A percentile compares a stretch with the other conserved stretches of the same genome.
Conservation (phyloP, 1,140 invertebrate genomes). For the Zaprionus taronus region DNA sequence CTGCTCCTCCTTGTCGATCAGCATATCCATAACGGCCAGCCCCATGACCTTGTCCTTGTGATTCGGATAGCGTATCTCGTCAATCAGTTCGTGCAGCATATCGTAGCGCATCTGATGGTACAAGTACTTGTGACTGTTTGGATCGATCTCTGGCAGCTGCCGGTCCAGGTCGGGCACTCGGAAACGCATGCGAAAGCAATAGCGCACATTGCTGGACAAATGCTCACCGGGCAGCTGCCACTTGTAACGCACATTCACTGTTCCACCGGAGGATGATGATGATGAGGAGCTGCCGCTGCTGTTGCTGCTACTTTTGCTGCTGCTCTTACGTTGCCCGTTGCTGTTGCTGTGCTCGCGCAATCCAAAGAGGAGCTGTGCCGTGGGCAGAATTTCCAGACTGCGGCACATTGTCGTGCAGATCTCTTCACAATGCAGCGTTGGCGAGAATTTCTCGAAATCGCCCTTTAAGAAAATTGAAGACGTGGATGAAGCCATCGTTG, state of each 20-base stretch:
- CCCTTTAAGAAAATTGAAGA: conserved; percentile 36
- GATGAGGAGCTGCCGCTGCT: conserved; percentile 12
- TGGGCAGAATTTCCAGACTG: conserved; percentile 89
- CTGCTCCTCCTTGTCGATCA: conserved; percentile 90
- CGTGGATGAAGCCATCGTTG: conserved; percentile 53
- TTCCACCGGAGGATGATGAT: not conserved
- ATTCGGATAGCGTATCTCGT: conserved; percentile 90
- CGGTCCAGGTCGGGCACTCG: conserved; percentile 87
- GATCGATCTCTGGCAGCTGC: conserved; percentile 88
- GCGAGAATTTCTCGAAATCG: conserved; percentile 35
- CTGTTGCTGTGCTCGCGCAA: conserved; percentile 81
- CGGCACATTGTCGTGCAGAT: conserved; percentile 89
- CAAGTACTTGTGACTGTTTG: conserved; percentile 92
- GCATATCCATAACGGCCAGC: conserved; percentile 94
- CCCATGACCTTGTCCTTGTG: conserved; percentile 91
- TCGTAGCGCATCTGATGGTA: conserved; percentile 93
- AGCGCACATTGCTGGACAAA: conserved; percentile 85
- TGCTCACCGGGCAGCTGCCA: conserved; percentile 87
- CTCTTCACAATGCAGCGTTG: conserved; percentile 86
- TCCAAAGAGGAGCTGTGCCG: conserved; percentile 91
- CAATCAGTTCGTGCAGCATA: conserved; percentile 91
- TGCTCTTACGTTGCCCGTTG: not conserved
- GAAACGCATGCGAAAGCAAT: conserved; percentile 91
- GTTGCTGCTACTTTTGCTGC: not conserved
- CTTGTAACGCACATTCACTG: conserved; percentile 87